A percentile compares a stretch with the other conserved stretches of the same genome.
These are phyloP conservation scores for Pachyuromys duprasi DNA, from an alignment of 2,797 vertebrate species.

Conservation along the genomic window DNA sequence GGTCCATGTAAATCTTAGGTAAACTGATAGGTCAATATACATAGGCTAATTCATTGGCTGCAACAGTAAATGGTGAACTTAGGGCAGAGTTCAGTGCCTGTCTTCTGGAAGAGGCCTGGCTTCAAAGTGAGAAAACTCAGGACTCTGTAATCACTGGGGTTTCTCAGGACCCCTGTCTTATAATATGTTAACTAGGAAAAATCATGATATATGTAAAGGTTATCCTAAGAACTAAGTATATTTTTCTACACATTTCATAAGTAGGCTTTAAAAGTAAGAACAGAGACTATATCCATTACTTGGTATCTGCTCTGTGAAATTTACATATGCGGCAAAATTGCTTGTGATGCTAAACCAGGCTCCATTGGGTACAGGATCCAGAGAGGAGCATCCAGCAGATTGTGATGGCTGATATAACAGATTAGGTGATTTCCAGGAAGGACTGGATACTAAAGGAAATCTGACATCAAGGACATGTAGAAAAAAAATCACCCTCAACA, in stretches of 20 bases:
- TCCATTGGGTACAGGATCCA: neutral
- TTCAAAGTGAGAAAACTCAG: neutral
- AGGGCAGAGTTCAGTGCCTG: neutral
- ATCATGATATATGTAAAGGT: neutral
- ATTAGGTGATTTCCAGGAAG: neutral
- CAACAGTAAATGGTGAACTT: neutral
- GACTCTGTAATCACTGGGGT: neutral
- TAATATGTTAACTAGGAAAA: neutral
- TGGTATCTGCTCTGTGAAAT: neutral
- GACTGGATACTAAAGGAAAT: neutral
- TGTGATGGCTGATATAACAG: neutral
- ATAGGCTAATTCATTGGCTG: neutral
- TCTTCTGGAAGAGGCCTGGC: neutral
- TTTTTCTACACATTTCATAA: neutral
- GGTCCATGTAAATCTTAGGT: neutral
- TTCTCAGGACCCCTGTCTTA: neutral
- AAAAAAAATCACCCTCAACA: too few relatives aligned
- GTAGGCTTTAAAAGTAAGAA: neutral
- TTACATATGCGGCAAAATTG: neutral
- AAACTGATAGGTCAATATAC: neutral
- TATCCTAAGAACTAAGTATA: neutral
- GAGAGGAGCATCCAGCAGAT: neutral
- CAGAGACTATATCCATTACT: neutral
- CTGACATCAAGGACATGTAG: neutral
- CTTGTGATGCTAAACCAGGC: neutral